Percentiles rank a stretch among this genome's conserved stretches.
phyloP scores from a whole-genome alignment of 35 echinoderm and acorn worm genomes.

The Apostichopus parvimensis region DNA sequence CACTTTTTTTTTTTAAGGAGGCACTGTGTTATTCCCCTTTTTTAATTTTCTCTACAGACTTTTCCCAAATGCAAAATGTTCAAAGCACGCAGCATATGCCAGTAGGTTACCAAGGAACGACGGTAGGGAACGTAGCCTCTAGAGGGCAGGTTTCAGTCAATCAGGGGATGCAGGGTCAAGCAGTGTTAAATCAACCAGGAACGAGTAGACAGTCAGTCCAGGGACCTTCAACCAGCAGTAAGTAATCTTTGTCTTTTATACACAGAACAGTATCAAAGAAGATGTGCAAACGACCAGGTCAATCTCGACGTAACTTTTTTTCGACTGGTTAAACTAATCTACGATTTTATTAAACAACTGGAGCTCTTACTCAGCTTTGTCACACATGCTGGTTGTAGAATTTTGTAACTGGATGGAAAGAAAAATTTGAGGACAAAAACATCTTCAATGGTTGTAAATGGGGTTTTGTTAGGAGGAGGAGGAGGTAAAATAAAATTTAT shows the following conservation, averaged over 20 bases:
- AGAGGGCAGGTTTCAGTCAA: neutral
- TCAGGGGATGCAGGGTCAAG: conserved; percentile 21
- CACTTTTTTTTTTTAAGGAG: no score
- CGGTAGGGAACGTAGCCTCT: neutral
- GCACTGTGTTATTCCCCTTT: neutral
- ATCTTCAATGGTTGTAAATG: no score
- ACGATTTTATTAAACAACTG: no score
- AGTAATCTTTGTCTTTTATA: neutral
- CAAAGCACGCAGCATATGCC: conserved; percentile 11
- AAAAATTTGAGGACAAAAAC: no score
- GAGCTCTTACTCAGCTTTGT: no score
- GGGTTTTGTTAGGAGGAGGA: no score
- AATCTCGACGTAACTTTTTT: neutral
- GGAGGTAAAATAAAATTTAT: no score
- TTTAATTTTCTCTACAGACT: neutral
- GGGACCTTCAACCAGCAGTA: conserved; percentile 36
- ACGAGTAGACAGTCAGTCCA: conserved; percentile 6
- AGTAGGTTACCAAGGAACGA: conserved; percentile 32
- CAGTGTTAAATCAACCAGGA: conserved; percentile 29
- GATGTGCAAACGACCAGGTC: neutral
- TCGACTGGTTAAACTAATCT: no score
- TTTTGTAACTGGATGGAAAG: no score
- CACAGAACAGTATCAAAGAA: conserved; percentile 17
- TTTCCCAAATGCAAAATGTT: conserved; percentile 34
- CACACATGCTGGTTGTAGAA: no score